phyloP scores from a whole-genome alignment of 1,140 invertebrate genomes.

The Lordiphosa clarofinis region DNA sequence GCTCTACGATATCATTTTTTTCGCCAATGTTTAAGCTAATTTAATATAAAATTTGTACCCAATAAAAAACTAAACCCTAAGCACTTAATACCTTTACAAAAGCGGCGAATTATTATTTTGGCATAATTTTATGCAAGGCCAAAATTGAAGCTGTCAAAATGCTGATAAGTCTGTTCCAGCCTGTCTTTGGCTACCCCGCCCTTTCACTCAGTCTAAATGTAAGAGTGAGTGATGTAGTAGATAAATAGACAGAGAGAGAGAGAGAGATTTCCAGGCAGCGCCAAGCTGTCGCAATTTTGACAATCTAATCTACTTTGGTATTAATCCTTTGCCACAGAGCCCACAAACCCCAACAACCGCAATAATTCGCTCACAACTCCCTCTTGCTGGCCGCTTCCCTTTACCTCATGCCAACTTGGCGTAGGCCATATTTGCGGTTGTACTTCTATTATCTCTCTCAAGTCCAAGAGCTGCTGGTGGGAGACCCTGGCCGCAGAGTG shows the following conservation, averaged over 20 bases:
- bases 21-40: too few relatives aligned
- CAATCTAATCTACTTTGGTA: slow-evolving; percentile 67
- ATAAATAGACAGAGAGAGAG: background rate
- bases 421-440: slow-evolving; percentile 59
- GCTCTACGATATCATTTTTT: too few relatives aligned
- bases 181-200: slow-evolving; percentile 21
- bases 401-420: slow-evolving; percentile 2
- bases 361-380: slow-evolving; percentile 23
- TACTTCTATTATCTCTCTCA: slow-evolving; percentile 59
- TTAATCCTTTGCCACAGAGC: slow-evolving; percentile 57
- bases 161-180: slow-evolving; percentile 42
- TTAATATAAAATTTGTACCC: slow-evolving; percentile 20
- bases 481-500: slow-evolving; percentile 32
- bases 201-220: slow-evolving; percentile 17
- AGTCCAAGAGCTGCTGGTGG: slow-evolving; percentile 27
- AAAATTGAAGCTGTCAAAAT: slow-evolving; percentile 46
- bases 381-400: background rate
- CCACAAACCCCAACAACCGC: slow-evolving; percentile 22
- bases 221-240: slow-evolving; percentile 9
- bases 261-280: slow-evolving; percentile 23
- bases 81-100: slow-evolving; percentile 27
- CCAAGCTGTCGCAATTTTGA: slow-evolving; percentile 64
- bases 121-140: slow-evolving; percentile 37
- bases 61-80: slow-evolving; percentile 16
- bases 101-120: slow-evolving; percentile 35